phyloP scores from a whole-genome alignment of 2,888 invertebrate genomes.

The Lordiphosa andalusiaca region DNA sequence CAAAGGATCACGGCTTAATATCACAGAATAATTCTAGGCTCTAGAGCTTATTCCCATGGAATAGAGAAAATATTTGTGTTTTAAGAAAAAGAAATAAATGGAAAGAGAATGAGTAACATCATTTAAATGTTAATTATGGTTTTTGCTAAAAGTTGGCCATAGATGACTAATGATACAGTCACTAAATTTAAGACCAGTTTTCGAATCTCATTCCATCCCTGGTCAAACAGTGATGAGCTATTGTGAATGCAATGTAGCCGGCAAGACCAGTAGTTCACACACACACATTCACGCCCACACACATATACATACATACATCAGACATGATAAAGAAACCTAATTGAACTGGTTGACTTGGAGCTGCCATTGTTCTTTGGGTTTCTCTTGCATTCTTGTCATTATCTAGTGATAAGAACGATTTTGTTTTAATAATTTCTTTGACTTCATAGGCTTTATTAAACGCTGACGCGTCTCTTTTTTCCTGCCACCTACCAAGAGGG shows the following conservation, averaged over 20 bases:
- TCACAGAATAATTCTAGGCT: no score
- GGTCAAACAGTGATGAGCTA: slow-evolving; percentile 9
- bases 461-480: slow-evolving; percentile 26
- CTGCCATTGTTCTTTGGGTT: background rate
- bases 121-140: no score
- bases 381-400: slow-evolving; percentile 38
- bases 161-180: no score
- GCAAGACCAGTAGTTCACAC: slow-evolving; percentile 44
- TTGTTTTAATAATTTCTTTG: slow-evolving; percentile 26
- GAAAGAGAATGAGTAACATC: no score
- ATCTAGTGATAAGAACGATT: slow-evolving; percentile 38
- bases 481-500: slow-evolving; percentile 6
- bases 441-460: slow-evolving; percentile 28
- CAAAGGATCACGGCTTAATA: no score
- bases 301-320: slow-evolving; percentile 1
- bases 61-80: no score
- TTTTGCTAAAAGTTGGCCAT: no score
- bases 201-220: slow-evolving; percentile 22
- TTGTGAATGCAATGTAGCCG: slow-evolving; percentile 34
- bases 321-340: slow-evolving; percentile 27
- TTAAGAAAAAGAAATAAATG: no score
- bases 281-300: slow-evolving; percentile 7
- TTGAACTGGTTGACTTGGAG: slow-evolving; percentile 20
- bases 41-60: no score
- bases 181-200: no score